phyloP scores from a whole-genome alignment of 2,797 vertebrate genomes.

The Cyprinella venusta region DNA sequence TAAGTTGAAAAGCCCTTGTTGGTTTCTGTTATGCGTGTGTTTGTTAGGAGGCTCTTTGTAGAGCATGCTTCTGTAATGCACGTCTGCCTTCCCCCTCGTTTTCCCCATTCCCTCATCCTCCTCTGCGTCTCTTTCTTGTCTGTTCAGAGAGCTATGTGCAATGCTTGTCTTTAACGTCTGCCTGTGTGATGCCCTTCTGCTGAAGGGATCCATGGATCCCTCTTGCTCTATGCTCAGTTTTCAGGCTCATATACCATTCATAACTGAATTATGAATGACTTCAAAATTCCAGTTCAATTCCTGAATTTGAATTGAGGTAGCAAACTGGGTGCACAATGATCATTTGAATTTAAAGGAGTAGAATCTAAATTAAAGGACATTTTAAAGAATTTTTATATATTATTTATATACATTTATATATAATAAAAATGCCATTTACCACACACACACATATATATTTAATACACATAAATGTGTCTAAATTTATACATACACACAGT shows the following conservation, averaged over 20 bases:
- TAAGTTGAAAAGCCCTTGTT: constrained; percentile 41
- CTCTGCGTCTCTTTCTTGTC: constrained; percentile 18
- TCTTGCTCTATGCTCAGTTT: constrained; percentile 22
- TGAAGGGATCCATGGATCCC: constrained; percentile 31
- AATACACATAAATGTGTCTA: not conserved
- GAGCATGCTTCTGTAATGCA: constrained; percentile 36
- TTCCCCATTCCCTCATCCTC: constrained; percentile 49
- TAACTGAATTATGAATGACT: constrained; percentile 34
- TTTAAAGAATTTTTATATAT: not conserved
- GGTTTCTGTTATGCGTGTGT: constrained; percentile 28
- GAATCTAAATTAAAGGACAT: not conserved
- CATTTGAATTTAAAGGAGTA: constrained; percentile 12
- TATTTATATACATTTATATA: no score
- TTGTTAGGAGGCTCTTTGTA: constrained; percentile 56
- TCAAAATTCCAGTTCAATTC: constrained; percentile 20
- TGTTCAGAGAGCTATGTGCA: constrained; percentile 18
- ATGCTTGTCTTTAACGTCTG: constrained; percentile 38
- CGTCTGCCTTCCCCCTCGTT: constrained; percentile 22
- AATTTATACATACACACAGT: no score
- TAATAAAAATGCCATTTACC: no score
- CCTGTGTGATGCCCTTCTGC: constrained; percentile 35
- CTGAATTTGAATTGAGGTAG: constrained; percentile 26
- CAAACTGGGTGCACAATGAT: not conserved
- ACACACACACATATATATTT: no score
- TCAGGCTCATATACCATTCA: constrained; percentile 27